phyloP scores from a whole-genome alignment of 1,140 invertebrate species.

The Pinna nobilis region DNA sequence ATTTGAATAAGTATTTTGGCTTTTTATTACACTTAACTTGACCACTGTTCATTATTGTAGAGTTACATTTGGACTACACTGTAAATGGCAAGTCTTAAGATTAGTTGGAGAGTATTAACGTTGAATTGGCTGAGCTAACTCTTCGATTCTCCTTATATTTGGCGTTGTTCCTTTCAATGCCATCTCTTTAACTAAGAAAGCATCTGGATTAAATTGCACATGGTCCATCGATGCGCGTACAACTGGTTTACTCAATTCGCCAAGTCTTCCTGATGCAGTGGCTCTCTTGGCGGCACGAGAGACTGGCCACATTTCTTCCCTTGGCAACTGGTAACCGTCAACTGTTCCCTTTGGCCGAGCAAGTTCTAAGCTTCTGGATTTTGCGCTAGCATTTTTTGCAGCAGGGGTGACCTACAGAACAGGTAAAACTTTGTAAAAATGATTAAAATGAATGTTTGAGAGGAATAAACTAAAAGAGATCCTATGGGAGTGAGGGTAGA shows the following conservation, averaged over 20 bases:
- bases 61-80: too few relatives aligned
- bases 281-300: conserved; percentile 60
- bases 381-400: conserved; percentile 63
- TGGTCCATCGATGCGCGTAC: conserved; percentile 67
- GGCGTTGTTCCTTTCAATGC: conserved; percentile 66
- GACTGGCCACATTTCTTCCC: conserved; percentile 60
- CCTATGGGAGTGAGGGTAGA: too few relatives aligned
- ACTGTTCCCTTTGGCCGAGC: conserved; percentile 56
- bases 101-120: too few relatives aligned
- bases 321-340: conserved; percentile 62
- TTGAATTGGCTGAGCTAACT: conserved; percentile 61
- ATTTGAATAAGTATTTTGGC: too few relatives aligned
- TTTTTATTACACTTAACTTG: too few relatives aligned
- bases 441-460: too few relatives aligned
- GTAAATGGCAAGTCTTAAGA: too few relatives aligned
- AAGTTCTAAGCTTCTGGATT: conserved; percentile 60
- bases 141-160: conserved; percentile 51
- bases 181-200: conserved; percentile 63
- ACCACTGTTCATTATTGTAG: too few relatives aligned
- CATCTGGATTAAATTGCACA: conserved; percentile 70
- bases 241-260: conserved; percentile 64
- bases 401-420: conserved; percentile 52
- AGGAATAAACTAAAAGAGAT: too few relatives aligned
- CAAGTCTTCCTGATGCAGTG: conserved; percentile 48
- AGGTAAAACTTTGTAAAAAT: neutral